Evolutionary conservation across 1,140 invertebrate genomes (phyloP), one percentile per base, ranked within the genome.

Genomic region (Heliconius eleuchia): DNA sequence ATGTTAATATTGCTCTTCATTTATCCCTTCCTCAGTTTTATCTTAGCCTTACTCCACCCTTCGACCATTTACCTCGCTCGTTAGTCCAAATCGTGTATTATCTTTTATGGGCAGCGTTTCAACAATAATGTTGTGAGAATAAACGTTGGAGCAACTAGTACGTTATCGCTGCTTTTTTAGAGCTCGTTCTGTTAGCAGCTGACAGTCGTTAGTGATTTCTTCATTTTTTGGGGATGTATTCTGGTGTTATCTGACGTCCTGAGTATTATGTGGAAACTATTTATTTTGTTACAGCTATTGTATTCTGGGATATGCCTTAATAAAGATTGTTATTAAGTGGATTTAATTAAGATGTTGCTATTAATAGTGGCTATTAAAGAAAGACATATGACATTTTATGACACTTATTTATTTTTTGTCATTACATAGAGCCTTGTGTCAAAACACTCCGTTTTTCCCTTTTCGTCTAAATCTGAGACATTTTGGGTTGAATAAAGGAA

Each of bases 81-180:
- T 89, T 89, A 88, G 82, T 60, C 81, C 77, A 76, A 84, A 86
- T 84, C 85, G 85, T 85, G 87, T 88, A 85, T 85, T 87, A 88
- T 86, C 85, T 83, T 85, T 88, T 87, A 89, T 83, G 77, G 85
- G 80, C 78, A 77, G 66, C 78, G 80, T 76, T 85, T 86, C 80
- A 83, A 81, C 83, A 85, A 84, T 87, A 86, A 88, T 86, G 85
- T 84, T 84, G 77, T 82, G 84, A 82, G 80, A 80, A 86, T 84
- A 89, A 85, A 86, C 82, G 80, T 73, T 74, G 78, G 76, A 84
- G 85, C 86, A 88, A 88, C 86, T 88, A 88, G 86, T 87, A 84
- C 80, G 77, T 85, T 85, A 82, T 79, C 79, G 77, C 73, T 55
- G 76, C 74, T 82, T 84, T 85, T 87, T 87, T 83, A 84, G 72